A percentile compares a stretch with the other conserved stretches of the same genome.
Conservation (phyloP, 2,797 vertebrate genomes). For the Avahi laniger region DNA sequence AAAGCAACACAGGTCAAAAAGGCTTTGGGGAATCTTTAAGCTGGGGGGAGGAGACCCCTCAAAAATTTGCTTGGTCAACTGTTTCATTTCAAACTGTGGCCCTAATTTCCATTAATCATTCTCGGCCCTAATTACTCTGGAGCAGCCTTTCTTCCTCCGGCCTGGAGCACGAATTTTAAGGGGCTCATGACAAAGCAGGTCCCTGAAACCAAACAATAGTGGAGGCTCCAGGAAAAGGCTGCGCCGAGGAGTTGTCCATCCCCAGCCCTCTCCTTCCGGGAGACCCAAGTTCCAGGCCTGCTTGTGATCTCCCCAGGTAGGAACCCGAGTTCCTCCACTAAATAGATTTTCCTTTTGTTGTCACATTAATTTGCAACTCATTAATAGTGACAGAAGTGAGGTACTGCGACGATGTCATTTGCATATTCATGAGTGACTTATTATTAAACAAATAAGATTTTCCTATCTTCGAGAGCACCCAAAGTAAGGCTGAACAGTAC, state of each 20-base stretch:
- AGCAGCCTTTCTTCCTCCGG: conserved; percentile 66
- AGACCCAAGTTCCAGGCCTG: conserved; percentile 45
- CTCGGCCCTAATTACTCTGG: conserved; percentile 72
- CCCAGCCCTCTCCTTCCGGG: conserved; percentile 24
- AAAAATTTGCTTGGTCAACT: conserved; percentile 58
- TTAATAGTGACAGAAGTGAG: conserved; percentile 88
- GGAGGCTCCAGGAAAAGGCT: conserved; percentile 23
- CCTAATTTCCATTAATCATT: conserved; percentile 74
- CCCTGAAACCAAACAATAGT: conserved; percentile 57
- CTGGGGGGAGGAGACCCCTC: background rate
- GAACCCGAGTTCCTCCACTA: conserved; percentile 83
- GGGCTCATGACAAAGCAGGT: conserved; percentile 64
- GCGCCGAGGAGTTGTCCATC: background rate
- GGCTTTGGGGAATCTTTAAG: conserved; percentile 57
- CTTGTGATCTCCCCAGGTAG: conserved; percentile 83
- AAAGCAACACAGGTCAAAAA: conserved; percentile 49
- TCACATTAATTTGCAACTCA: conserved; percentile 89
- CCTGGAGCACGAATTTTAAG: conserved; percentile 73
- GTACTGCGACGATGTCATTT: conserved; percentile 86
- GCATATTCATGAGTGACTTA: conserved; percentile 89
- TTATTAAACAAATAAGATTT: conserved; percentile 90
- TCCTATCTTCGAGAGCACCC: conserved; percentile 85
- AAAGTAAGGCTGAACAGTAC: conserved; percentile 86
- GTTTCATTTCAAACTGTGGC: conserved; percentile 68
- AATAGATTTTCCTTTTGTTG: conserved; percentile 89